phyloP scores from a whole-genome alignment of 2,797 vertebrate genomes.

The Channallabes apus region DNA sequence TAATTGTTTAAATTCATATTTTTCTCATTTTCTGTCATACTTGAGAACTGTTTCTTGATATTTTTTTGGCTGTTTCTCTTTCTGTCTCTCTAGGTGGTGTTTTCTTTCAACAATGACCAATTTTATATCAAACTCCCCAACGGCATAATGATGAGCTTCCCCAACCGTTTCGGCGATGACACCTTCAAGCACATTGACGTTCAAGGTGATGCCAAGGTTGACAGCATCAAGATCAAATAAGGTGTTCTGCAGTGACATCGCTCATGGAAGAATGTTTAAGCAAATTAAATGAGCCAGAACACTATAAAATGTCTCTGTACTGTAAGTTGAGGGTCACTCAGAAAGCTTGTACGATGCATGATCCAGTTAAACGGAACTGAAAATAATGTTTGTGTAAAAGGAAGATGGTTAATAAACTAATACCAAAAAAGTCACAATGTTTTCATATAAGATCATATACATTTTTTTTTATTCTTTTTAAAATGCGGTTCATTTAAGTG shows the following conservation, averaged over 20 bases:
- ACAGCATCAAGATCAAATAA: constrained; percentile 70
- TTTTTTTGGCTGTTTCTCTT: not conserved
- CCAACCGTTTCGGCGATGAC: constrained; percentile 74
- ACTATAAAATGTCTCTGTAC: not conserved
- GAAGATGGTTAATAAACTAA: constrained; percentile 44
- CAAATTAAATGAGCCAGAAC: not conserved
- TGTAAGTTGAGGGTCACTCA: not conserved
- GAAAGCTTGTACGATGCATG: not conserved
- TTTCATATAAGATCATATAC: not conserved
- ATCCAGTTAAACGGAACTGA: not conserved
- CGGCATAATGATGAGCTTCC: constrained; percentile 69
- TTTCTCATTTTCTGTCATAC: not conserved
- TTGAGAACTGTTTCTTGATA: not conserved
- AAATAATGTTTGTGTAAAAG: not conserved
- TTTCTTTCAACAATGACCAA: constrained; percentile 68
- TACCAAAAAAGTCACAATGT: constrained; percentile 28
- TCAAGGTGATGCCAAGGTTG: constrained; percentile 60
- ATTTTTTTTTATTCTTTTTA: too few species aligned
- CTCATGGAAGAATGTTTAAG: constrained; percentile 11
- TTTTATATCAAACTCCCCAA: constrained; percentile 75
- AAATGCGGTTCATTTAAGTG: too few species aligned
- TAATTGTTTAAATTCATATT: too few species aligned
- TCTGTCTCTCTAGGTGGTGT: constrained; percentile 60
- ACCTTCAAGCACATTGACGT: constrained; percentile 69
- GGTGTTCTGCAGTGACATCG: constrained; percentile 3